phyloP scores from a whole-genome alignment of 2,797 vertebrate genomes.

The Darevskia nairensis region DNA sequence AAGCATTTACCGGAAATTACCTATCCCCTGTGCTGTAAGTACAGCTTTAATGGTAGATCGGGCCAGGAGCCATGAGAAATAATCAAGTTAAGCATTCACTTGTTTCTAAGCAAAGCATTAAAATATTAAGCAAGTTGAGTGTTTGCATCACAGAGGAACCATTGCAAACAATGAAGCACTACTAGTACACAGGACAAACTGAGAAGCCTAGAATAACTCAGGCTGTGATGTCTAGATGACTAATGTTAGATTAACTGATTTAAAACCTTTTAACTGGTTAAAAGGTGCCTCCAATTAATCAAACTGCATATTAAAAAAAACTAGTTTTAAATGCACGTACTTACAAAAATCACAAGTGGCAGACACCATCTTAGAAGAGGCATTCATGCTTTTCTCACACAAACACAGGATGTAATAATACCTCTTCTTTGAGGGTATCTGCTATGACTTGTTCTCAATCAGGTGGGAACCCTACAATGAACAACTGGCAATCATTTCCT shows the following conservation, averaged over 20 bases:
- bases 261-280: neutral
- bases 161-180: neutral
- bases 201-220: neutral
- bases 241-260: neutral
- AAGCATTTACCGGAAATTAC: neutral
- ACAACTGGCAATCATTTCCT: neutral
- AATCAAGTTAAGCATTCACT: neutral
- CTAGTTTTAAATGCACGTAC: neutral
- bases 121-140: neutral
- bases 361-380: neutral
- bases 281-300: neutral
- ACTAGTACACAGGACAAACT: neutral
- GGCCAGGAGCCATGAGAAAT: neutral
- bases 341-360: neutral
- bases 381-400: neutral
- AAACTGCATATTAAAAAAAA: neutral
- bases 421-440: neutral
- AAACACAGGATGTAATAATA: neutral
- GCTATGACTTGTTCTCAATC: too few relatives aligned
- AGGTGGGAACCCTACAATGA: neutral
- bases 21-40: neutral
- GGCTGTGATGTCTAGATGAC: neutral
- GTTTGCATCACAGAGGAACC: neutral
- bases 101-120: constrained; percentile 14
- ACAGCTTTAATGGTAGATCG: neutral